These are phyloP conservation scores for Pterophyllum scalare DNA, from an alignment of 2,113 vertebrate species.

Conservation along the genomic window DNA sequence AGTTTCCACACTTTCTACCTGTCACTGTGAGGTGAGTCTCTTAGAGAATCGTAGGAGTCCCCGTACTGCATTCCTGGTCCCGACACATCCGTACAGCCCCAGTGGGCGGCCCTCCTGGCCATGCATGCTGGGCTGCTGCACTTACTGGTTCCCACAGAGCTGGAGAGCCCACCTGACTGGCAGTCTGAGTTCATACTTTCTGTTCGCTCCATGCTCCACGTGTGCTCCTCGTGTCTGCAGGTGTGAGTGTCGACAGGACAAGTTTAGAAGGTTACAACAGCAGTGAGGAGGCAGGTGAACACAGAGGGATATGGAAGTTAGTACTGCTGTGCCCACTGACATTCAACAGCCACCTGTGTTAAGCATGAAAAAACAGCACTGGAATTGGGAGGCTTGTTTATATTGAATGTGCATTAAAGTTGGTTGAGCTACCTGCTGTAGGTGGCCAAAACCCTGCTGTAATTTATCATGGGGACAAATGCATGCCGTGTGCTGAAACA, in stretches of 20 bases:
- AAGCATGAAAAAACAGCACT: background rate
- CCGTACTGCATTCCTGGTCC: slow-evolving; percentile 85
- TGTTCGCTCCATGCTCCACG: slow-evolving; percentile 95
- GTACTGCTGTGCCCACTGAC: background rate
- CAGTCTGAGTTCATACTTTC: slow-evolving; percentile 95
- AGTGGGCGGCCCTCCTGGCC: slow-evolving; percentile 89
- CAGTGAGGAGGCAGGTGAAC: background rate
- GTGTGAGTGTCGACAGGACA: slow-evolving; percentile 6
- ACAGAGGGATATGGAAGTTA: background rate
- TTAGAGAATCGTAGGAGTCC: slow-evolving; percentile 93
- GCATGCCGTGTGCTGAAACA: background rate
- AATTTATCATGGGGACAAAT: background rate
- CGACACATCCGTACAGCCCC: slow-evolving; percentile 83
- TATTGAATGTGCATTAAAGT: background rate
- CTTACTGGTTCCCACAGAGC: slow-evolving; percentile 97
- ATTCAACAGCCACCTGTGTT: background rate
- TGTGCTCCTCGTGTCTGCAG: slow-evolving; percentile 93
- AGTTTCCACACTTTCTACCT: slow-evolving; percentile 80
- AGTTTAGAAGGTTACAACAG: slow-evolving; percentile 41
- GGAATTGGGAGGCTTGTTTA: background rate
- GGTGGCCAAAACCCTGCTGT: background rate
- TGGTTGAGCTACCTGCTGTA: background rate
- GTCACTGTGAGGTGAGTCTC: slow-evolving; percentile 97
- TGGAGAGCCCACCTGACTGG: slow-evolving; percentile 94
- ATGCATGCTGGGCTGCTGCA: slow-evolving; percentile 97